Conservation (phyloP, 2,797 vertebrate species). For the Microhierax caerulescens region DNA sequence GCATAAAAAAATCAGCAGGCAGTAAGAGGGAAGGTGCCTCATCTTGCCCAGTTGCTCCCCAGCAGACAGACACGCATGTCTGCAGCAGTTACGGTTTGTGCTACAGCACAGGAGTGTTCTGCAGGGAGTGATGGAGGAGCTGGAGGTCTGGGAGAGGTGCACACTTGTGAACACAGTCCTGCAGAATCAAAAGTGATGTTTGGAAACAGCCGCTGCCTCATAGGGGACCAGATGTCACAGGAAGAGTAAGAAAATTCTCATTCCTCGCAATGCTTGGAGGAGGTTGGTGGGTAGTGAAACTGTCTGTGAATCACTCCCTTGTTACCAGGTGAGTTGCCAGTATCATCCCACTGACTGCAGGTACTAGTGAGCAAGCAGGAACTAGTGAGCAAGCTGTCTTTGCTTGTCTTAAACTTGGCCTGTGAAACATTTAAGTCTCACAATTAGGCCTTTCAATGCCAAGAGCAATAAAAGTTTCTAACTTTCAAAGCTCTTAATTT, state of each 20-base stretch:
- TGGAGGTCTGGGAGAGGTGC: neutral
- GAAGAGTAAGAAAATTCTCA: neutral
- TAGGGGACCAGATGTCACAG: rapidly evolving
- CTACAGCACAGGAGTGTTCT: neutral
- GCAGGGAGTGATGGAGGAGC: neutral
- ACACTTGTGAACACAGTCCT: neutral
- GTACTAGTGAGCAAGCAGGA: neutral
- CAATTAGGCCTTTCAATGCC: neutral
- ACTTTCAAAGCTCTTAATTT: neutral
- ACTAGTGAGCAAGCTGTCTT: rapidly evolving
- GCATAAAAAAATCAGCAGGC: neutral
- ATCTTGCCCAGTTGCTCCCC: neutral
- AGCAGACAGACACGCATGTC: rapidly evolving
- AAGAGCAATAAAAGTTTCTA: neutral
- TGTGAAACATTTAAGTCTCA: neutral
- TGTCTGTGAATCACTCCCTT: neutral
- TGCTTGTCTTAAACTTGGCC: neutral
- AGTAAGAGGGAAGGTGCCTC: neutral
- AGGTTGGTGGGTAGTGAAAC: neutral
- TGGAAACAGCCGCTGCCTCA: neutral
- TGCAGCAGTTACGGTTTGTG: rapidly evolving
- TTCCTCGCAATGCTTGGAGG: neutral
- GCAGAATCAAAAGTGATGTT: neutral
- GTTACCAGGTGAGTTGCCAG: neutral
- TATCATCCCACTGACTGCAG: neutral